Percentiles rank a stretch among this genome's conserved stretches.
Conservation (phyloP, 2,113 vertebrate genomes). For the Chitala chitala region DNA sequence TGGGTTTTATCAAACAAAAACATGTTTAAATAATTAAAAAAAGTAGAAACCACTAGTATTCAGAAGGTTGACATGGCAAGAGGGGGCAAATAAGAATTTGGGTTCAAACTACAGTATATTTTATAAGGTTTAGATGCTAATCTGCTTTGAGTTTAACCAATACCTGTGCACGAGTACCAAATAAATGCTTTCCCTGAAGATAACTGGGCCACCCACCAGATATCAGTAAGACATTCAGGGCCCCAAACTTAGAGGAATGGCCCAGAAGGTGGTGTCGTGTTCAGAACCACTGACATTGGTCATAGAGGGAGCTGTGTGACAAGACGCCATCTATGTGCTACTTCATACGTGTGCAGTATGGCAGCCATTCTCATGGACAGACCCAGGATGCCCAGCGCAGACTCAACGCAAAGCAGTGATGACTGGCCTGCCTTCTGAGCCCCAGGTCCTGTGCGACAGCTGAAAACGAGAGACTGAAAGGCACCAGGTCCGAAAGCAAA, state of each 20-base stretch:
- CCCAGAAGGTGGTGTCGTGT: too few relatives aligned
- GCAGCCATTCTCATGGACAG: too few relatives aligned
- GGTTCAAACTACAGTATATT: slow-evolving; percentile 11
- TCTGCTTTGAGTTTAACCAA: background rate
- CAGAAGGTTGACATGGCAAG: background rate
- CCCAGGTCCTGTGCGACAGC: background rate
- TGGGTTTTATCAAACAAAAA: background rate
- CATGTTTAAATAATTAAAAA: background rate
- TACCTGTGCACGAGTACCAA: background rate
- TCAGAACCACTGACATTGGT: too few relatives aligned
- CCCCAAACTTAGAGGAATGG: background rate
- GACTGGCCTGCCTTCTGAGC: background rate
- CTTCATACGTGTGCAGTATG: too few relatives aligned
- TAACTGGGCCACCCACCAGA: background rate
- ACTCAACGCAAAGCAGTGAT: too few relatives aligned
- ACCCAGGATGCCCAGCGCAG: too few relatives aligned
- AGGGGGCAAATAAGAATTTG: background rate
- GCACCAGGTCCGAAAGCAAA: background rate
- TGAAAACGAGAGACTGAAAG: background rate
- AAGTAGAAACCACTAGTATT: background rate
- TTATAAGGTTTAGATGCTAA: background rate
- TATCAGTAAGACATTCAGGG: background rate
- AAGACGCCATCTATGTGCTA: too few relatives aligned
- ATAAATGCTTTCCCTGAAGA: background rate
- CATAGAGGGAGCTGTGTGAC: too few relatives aligned